Conservation (phyloP, 2,888 invertebrate genomes). For the Callimorpha dominula region DNA sequence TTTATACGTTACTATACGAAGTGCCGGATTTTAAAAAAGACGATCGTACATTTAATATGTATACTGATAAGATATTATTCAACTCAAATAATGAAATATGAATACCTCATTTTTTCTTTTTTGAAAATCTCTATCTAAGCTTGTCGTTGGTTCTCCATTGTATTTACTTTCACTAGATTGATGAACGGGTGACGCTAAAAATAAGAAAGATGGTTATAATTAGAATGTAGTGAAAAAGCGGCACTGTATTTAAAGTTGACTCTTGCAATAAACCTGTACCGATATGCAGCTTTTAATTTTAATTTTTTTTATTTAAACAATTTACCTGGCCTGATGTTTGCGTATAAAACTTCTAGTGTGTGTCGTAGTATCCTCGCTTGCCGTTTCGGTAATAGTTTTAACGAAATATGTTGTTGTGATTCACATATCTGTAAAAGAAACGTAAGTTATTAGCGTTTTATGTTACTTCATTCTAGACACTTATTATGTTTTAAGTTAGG, state of each 20-base stretch:
- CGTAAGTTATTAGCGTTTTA: not conserved
- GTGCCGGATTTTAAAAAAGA: too few relatives aligned
- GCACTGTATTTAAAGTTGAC: too few relatives aligned
- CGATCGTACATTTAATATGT: too few relatives aligned
- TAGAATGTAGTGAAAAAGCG: not conserved
- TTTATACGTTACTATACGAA: too few relatives aligned
- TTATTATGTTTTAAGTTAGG: too few relatives aligned
- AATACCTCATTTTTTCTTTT: slow-evolving; percentile 92
- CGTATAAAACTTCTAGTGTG: slow-evolving; percentile 92
- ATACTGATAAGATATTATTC: too few relatives aligned
- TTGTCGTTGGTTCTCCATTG: slow-evolving; percentile 88
- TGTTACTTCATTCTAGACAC: too few relatives aligned
- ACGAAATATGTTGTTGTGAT: slow-evolving; percentile 92
- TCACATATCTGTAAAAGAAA: slow-evolving; percentile 90
- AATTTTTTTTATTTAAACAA: not conserved
- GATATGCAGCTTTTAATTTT: too few relatives aligned
- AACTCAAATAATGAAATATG: not conserved
- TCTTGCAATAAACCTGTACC: too few relatives aligned
- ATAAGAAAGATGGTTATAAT: not conserved
- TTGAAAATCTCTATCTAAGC: slow-evolving; percentile 94
- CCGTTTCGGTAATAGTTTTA: slow-evolving; percentile 94
- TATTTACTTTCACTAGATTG: slow-evolving; percentile 75
- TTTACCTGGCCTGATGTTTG: slow-evolving; percentile 84
- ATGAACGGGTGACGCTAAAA: slow-evolving; percentile 79
- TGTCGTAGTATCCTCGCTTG: slow-evolving; percentile 93